phyloP scores from a whole-genome alignment of 2,888 invertebrate species.

The Rapana venosa region DNA sequence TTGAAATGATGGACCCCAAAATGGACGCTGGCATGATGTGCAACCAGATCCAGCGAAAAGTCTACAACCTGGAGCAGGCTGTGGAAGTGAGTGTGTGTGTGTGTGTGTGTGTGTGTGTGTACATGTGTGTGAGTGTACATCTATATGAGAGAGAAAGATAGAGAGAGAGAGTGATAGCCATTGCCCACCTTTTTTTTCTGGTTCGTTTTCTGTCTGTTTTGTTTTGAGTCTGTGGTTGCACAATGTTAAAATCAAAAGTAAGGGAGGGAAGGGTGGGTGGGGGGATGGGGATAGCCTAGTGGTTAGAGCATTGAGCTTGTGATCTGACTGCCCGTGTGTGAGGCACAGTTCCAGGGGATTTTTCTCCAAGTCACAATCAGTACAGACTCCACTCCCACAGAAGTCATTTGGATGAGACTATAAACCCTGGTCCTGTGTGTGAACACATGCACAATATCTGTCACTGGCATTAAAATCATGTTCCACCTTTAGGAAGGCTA shows the following conservation, averaged over 20 bases:
- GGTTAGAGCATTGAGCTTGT: no score
- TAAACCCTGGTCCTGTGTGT: no score
- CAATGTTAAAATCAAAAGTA: background rate
- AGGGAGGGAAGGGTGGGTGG: background rate
- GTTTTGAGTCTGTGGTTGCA: background rate
- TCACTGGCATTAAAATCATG: no score
- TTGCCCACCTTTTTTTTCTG: background rate
- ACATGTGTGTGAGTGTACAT: background rate
- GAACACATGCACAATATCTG: no score
- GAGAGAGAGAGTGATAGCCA: background rate
- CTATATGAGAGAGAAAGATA: no score
- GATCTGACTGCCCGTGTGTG: no score
- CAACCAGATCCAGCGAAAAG: conserved; percentile 87
- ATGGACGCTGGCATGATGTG: conserved; percentile 99
- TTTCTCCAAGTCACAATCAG: no score
- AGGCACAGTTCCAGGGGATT: no score
- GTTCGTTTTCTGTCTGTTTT: background rate
- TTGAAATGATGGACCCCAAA: conserved; percentile 99
- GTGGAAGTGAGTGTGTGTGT: conserved; percentile 82
- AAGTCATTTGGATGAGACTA: no score
- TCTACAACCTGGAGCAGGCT: conserved; percentile 91
- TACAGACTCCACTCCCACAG: no score
- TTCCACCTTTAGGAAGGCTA: no score
- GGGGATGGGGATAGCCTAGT: no score
- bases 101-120: background rate